These are phyloP conservation scores for Glossophaga mutica DNA, from an alignment of 2,797 vertebrate species.

Conservation along the genomic window DNA sequence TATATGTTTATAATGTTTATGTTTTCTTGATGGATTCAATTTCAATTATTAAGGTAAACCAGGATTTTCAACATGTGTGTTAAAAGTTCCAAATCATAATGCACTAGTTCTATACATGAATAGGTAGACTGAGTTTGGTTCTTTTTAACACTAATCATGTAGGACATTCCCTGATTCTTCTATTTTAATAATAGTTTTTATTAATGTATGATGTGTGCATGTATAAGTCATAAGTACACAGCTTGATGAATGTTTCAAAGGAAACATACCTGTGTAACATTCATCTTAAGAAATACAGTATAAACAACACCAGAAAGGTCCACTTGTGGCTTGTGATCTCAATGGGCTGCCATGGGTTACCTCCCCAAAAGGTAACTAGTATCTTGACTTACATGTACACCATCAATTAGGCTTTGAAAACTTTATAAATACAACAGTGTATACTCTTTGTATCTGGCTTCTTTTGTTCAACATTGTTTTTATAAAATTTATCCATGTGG, in stretches of 20 bases:
- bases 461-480: background rate
- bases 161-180: background rate
- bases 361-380: background rate
- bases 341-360: background rate
- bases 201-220: background rate
- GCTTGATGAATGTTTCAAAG: background rate
- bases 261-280: background rate
- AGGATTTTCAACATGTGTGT: background rate
- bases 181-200: background rate
- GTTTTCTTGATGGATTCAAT: background rate
- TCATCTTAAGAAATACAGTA: background rate
- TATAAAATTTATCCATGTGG: background rate
- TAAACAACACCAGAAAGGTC: no score
- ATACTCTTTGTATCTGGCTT: background rate
- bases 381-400: background rate
- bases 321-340: background rate
- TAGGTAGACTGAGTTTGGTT: background rate
- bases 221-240: background rate
- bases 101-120: background rate
- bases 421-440: background rate
- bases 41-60: constrained; percentile 16
- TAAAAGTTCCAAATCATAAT: background rate
- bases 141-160: background rate
- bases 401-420: background rate
- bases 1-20: no score